These are phyloP conservation scores for Cheirogaleus major DNA, from an alignment of 2,797 vertebrate genomes.

Conservation along the genomic window DNA sequence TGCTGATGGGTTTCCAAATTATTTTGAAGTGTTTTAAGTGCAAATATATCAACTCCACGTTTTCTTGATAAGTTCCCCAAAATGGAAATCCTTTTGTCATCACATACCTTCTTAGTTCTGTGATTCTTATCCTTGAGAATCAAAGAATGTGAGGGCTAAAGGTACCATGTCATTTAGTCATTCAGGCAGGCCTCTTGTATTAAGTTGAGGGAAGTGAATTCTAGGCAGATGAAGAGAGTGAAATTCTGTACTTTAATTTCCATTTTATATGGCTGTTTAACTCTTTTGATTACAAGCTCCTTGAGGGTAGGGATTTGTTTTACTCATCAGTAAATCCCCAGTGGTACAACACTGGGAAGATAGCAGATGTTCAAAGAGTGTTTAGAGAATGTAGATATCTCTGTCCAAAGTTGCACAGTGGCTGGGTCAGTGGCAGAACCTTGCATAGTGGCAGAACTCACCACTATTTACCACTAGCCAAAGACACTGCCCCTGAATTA, in stretches of 20 bases:
- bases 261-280: not conserved
- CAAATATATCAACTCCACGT: not conserved
- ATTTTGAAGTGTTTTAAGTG: not conserved
- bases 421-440: rapidly evolving
- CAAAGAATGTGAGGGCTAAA: not conserved
- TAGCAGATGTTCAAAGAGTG: not conserved
- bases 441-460: too few relatives aligned
- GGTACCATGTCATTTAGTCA: rapidly evolving
- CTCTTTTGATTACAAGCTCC: not conserved
- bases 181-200: not conserved
- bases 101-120: not conserved
- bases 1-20: not conserved
- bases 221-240: not conserved
- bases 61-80: not conserved
- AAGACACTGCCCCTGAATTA: not conserved
- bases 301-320: not conserved
- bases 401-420: not conserved
- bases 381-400: not conserved
- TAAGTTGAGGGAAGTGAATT: not conserved
- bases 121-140: not conserved
- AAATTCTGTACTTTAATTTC: not conserved
- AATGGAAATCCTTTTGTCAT: not conserved
- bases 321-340: not conserved
- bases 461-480: not conserved
- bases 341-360: not conserved